Base-by-base conservation (phyloP, 2,888 invertebrate genomes). In the Oxyteleia sp. region DNA sequence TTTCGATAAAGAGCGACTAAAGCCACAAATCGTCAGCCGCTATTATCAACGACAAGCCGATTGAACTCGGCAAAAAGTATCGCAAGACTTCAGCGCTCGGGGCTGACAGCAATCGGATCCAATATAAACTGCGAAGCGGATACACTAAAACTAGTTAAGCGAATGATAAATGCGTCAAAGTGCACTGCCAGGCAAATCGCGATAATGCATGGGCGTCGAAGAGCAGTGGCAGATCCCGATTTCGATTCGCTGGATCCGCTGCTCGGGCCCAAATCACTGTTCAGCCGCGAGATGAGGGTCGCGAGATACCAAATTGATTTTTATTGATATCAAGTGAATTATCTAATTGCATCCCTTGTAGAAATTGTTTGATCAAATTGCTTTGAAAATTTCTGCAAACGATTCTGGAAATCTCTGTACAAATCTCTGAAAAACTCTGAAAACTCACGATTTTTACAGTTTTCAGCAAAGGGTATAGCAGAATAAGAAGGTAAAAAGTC, bases 161-260 rank as follows among this genome's bases (percentile, higher is more conserved):
- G 32, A 16, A 79, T 89, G 89, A 89, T 89, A 82, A 87, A 89
- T 89, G 89, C 87, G 64, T 84, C 81, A 87, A 86, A 88, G 86
- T 61, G 59, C 41, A 45, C 38, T 15, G 45, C 45, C 57, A 15
- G 59, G 15, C 63, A 61, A 55, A 69, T 49, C 59, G 47, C 59
- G 79, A 83, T 83, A 79, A 69, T 55, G 47, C 15, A 72, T 66
- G 75, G 68, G 80, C 84, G 86, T 87, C 29, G 84, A 82, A 85
- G 87, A 89, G 89, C 89, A 66, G 89, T 89, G 89, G 89, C 89
- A 88, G 87, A 89, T 89, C 82, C 82, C 76, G 59, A 89, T 88
- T 85, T 86, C 43, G 89, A 89, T 89, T 88, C 61, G 81, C 71
- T 81, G 51, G 38, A 45, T 53, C 49, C 69, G 53, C 72, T 81